Conservation (phyloP, 2,113 vertebrate genomes). For the Megalops atlanticus region DNA sequence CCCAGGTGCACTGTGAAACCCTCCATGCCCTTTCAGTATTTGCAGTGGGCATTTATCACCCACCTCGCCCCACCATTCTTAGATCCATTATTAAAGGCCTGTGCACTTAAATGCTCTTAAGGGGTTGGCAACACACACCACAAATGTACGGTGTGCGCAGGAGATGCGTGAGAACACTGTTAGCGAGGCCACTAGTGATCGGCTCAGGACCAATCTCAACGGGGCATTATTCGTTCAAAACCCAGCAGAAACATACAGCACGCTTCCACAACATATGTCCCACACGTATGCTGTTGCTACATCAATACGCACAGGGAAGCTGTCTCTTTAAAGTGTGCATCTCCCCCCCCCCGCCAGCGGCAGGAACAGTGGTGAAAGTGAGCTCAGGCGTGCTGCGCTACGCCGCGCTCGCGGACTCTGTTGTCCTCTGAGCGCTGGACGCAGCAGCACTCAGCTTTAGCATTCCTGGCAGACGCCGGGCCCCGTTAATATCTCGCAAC, state of each 20-base stretch:
- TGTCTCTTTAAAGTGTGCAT: neutral
- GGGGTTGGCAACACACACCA: neutral
- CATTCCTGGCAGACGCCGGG: neutral
- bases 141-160: neutral
- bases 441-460: neutral
- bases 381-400: slow-evolving; percentile 63
- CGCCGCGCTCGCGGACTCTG: slow-evolving; percentile 55
- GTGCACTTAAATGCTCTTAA: slow-evolving; percentile 22
- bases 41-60: neutral
- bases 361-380: slow-evolving; percentile 32
- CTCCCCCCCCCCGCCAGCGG: neutral
- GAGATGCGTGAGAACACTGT: neutral
- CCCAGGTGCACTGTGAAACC: neutral
- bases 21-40: neutral
- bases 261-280: neutral
- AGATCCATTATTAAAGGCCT: slow-evolving; percentile 3
- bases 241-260: neutral
- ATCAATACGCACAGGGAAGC: neutral
- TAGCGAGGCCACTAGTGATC: neutral
- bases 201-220: neutral
- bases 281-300: neutral
- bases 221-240: neutral
- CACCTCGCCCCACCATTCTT: neutral
- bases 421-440: slow-evolving; percentile 60
- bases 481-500: neutral